Base-by-base conservation (phyloP, 2,113 vertebrate species). In the Pterocles gutturalis region DNA sequence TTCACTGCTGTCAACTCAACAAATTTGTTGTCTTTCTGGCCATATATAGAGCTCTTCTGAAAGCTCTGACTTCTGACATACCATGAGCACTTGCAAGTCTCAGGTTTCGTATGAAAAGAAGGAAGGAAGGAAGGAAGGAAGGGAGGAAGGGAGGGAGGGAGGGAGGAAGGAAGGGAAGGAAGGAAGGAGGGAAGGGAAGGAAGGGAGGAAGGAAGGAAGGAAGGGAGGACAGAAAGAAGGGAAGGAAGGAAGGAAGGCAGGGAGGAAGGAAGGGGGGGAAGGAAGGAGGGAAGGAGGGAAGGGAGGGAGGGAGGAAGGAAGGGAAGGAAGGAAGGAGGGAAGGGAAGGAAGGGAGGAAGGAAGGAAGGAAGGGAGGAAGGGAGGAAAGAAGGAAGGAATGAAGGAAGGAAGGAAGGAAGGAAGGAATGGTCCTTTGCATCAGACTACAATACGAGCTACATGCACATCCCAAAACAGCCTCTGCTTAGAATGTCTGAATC, bases 51-150 rank as follows among this genome's bases (percentile, higher is more conserved):
- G 16, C 11, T 60, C 21, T 36, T 29, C 55, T 62, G 65, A 87
- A 90, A 86, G 31, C 22, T 75, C 24, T 57, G 45, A 26, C 17
- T 91, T 55, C 22, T 72, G 65, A 45, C 45, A 31, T 28, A 53
- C 16, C 4, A 51, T 4, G 24, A 73, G 16, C 17, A 48, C 17
- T 58, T 91, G 41, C 22, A 38, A 34, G 12, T 31, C 48, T 69
- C 2, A 3, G 25, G 7, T 62, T 81, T 87, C 10, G 31, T 53
- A 43, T 67, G 53, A 17, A 48, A 80, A 60, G 12, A 11, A 13
- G 7, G 3, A 26, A 9, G 8, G 4, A 3, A 1, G 7, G 4
- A 21, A 5, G 5, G 1, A 3, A 7, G 10, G 3, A 10, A 34
- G 21, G 9, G 22, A 13, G 29, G 10, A 34, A 3, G 15, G 17